Base-by-base conservation (phyloP, 2,888 invertebrate species). In the Miltochrista miniata region DNA sequence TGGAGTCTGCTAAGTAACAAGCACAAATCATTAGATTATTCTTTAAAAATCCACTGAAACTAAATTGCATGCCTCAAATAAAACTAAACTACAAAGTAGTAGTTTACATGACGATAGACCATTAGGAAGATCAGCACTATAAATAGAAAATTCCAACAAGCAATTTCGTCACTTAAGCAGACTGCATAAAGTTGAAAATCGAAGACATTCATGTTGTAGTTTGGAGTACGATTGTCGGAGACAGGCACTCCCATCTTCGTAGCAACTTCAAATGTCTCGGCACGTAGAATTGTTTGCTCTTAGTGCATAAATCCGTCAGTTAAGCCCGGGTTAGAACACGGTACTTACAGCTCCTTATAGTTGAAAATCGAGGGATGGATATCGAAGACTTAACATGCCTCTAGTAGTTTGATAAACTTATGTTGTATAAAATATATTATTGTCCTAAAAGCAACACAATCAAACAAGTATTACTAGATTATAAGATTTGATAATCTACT, bases 231-330 rank as follows among this genome's bases (percentile, higher is more conserved):
- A 54, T 61, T 61, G 51, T 43, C 33, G 12, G 46, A 53, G 52
- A 57, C 62, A 46, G 45, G 51, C 47, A 35, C 54, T 64, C 57
- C 48, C 38, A 44, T 64, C 48, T 65, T 61, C 67, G 49, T 59
- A 50, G 57, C 58, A 48, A 60, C 59, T 68, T 66, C 48, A 61
- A 68, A 56, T 61, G 54, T 57, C 61, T 54, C 46, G 52, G 52
- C 58, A 51, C 47, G 57, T 61, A 56, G 54, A 50, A 49, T 51
- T 72, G 69, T 74, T 73, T 70, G 63, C 64, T 65, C 60, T 43
- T 56, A 45, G 60, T 65, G 73, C 74, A 67, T 57, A 71, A 73
- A 70, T 70, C 72, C 58, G 42, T 36, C 13, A 46, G 51, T 54
- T 72, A 68, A 74, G 64, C 71, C 60, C 52, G 58, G 64, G 61